Evolutionary conservation across 2,888 invertebrate species (phyloP), one percentile per base, ranked within the genome.

Genomic region (Polyploca ridens): DNA sequence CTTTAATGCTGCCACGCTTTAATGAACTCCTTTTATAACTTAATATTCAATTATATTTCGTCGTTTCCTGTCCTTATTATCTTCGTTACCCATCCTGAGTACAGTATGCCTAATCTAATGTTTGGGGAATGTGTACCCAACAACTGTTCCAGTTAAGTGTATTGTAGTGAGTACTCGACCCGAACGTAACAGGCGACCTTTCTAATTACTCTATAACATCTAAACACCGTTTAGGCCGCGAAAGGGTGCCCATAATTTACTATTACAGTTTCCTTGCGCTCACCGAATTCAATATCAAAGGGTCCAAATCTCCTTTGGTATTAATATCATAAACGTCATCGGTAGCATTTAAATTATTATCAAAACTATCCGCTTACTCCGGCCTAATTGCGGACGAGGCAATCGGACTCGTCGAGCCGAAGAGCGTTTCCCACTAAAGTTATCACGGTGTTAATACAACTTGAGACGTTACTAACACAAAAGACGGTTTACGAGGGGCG

Each of bases 401-500:
- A 82, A 84, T 87, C 79, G 82, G 72, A 81, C 75, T 74, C 10
- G 54, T 54, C 54, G 54, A 54, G 16, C 10, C 19, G 19, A 54
- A 54, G 54, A 54, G 7, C 19, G 19, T 19, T 76, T 74, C 76
- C 83, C 75, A 85, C 85, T 87, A 84, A 89, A 91, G 87, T 90
- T 90, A 92, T 89, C 89, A 86, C 84, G 78, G 83, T 87, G 89
- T 89, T 91, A 90, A 90, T 90, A 88, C 87, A 87, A 88, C 89
- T 87, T 85, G 86, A 90, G 89, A 90, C 82, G 88, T 90, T 88
- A 90, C 87, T 87, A 85, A 85, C 85, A 90, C 88, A 90, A 89
- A 87, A 85, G 87, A 84, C 77, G 85, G 85, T 88, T 88, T 88
- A 87, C 87, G 88, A 89, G 87, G 90, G 90, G 87, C 74, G 81